These are phyloP conservation scores for Ianthella basta DNA, from an alignment of 37 sponge, comb jelly and placozoan genomes.

Conservation along the genomic window DNA sequence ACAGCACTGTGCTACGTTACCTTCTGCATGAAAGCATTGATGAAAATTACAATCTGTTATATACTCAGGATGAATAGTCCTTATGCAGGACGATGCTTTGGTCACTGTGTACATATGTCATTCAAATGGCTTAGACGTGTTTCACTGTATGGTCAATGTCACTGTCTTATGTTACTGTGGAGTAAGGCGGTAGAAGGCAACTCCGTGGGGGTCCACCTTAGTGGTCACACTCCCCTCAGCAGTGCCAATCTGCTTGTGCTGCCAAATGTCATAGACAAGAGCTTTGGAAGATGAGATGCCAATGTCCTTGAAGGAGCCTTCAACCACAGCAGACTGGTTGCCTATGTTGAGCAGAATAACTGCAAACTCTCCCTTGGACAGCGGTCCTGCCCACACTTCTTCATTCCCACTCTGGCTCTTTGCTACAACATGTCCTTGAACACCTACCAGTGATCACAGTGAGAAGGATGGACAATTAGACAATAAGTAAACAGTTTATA, in stretches of 20 bases:
- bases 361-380: constrained; percentile 44
- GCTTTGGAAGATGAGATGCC: constrained; percentile 30
- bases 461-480: too few species aligned
- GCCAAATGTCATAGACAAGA: constrained; percentile 77
- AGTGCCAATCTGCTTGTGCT: constrained; percentile 56
- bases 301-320: constrained; percentile 49
- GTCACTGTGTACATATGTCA: too few species aligned
- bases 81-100: too few species aligned
- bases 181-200: constrained; percentile 60
- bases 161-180: constrained; percentile 13
- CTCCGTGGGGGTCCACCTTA: constrained; percentile 68
- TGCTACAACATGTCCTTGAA: constrained; percentile 68
- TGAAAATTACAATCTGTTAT: too few species aligned
- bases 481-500: too few species aligned
- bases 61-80: too few species aligned
- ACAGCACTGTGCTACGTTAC: too few species aligned
- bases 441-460: constrained; percentile 24
- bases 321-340: constrained; percentile 22
- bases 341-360: constrained; percentile 73
- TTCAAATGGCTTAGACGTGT: too few species aligned
- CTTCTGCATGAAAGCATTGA: too few species aligned
- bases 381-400: constrained; percentile 82
- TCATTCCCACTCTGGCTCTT: constrained; percentile 1
- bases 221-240: constrained; percentile 44
- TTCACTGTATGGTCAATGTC: too few species aligned